Percentiles rank a stretch among this genome's conserved stretches.
phyloP scores from a whole-genome alignment of 2,113 vertebrate genomes.

The Baryphthengus martii region DNA sequence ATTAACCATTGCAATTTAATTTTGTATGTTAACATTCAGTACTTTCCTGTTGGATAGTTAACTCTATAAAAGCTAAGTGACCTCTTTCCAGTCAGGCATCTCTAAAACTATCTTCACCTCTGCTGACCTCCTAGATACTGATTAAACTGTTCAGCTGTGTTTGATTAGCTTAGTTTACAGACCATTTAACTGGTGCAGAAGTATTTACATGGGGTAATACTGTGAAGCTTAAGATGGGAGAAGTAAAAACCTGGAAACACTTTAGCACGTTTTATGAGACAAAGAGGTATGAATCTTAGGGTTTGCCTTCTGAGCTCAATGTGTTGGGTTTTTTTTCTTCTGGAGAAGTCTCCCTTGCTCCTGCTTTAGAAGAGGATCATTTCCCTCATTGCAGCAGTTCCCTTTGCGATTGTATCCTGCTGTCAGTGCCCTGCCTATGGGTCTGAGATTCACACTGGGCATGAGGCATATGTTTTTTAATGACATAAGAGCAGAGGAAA shows the following conservation, averaged over 20 bases:
- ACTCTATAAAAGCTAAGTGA: conserved; percentile 22
- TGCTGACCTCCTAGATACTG: conserved; percentile 26
- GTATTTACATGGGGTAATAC: conserved; percentile 5
- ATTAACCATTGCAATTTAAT: conserved; percentile 50
- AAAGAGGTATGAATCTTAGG: not conserved
- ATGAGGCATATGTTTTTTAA: not conserved
- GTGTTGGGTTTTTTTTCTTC: not conserved
- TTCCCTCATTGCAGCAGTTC: not conserved
- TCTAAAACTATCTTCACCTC: not conserved
- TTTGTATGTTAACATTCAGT: not conserved
- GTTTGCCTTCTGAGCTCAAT: not conserved
- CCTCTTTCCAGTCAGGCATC: conserved; percentile 23
- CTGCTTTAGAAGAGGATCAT: not conserved
- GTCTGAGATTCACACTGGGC: not conserved
- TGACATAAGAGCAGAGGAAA: not conserved
- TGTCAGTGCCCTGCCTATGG: not conserved
- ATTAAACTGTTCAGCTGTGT: conserved; percentile 50
- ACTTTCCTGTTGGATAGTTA: conserved; percentile 43
- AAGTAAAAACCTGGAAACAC: not conserved
- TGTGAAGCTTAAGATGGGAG: not conserved
- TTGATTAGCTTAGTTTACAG: conserved; percentile 50
- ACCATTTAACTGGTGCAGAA: not conserved
- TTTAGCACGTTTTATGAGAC: not conserved
- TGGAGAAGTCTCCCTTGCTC: not conserved
- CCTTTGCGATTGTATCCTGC: rapidly evolving